Conservation (phyloP, 2,113 vertebrate genomes). For the Cervus canadensis region DNA sequence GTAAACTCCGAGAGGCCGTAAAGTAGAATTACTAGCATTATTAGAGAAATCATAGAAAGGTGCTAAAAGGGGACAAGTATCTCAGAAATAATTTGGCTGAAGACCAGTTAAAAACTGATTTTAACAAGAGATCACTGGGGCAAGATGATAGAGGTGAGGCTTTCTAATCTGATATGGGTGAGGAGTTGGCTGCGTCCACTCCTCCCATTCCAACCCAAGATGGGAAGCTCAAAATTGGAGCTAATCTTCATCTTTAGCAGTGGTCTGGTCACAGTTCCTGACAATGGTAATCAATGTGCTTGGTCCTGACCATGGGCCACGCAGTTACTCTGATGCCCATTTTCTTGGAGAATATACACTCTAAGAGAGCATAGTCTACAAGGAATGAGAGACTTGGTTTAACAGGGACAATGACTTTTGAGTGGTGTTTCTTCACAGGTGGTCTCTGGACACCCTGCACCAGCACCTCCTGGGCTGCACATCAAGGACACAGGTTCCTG, state of each 20-base stretch:
- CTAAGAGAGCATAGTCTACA: constrained; percentile 57
- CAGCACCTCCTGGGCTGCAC: neutral
- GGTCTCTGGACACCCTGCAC: neutral
- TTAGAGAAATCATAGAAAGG: constrained; percentile 55
- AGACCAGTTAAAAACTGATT: constrained; percentile 37
- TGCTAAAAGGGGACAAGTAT: constrained; percentile 54
- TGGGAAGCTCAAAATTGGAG: neutral
- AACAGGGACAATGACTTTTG: neutral
- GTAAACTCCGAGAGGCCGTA: neutral
- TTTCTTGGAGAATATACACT: constrained; percentile 58
- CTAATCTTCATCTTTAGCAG: neutral
- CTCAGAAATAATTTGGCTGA: constrained; percentile 58
- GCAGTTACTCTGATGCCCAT: constrained; percentile 63
- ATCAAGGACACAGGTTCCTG: neutral
- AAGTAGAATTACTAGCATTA: neutral
- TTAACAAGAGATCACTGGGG: neutral
- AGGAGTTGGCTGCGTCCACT: neutral
- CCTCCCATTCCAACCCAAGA: neutral
- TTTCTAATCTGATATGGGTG: neutral
- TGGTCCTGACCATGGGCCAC: neutral
- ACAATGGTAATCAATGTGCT: neutral
- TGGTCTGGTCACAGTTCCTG: neutral
- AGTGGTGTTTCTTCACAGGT: neutral
- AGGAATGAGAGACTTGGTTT: constrained; percentile 42
- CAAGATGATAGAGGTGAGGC: neutral